These are phyloP conservation scores for Pachliopta kotzebuea DNA, from an alignment of 2,888 invertebrate species.

Conservation along the genomic window DNA sequence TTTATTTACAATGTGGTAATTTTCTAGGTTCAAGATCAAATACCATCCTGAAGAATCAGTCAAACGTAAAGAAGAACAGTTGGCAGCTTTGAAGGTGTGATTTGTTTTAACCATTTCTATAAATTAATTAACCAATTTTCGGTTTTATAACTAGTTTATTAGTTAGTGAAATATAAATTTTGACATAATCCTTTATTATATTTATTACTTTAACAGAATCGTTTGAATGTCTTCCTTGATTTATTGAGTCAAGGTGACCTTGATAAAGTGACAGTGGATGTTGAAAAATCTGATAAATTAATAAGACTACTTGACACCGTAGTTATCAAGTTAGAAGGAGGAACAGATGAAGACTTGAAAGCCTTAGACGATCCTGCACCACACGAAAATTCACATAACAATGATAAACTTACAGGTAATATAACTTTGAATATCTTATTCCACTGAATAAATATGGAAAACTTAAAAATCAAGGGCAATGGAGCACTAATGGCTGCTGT, in stretches of 20 bases:
- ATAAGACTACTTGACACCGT: constrained; percentile 96
- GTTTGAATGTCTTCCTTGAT: constrained; percentile 94
- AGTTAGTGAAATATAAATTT: constrained; percentile 11
- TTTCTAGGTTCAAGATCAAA: constrained; percentile 97
- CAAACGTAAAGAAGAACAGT: constrained; percentile 93
- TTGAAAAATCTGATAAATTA: constrained; percentile 89
- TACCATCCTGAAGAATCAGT: constrained; percentile 98
- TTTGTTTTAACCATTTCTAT: constrained; percentile 24
- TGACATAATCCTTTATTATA: constrained; percentile 19
- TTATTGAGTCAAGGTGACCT: constrained; percentile 87
- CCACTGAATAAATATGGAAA: neutral
- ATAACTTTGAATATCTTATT: neutral
- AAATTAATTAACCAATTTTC: constrained; percentile 15
- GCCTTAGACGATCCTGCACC: constrained; percentile 86
- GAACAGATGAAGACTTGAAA: constrained; percentile 92
- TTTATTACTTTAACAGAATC: constrained; percentile 79
- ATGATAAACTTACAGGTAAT: constrained; percentile 55
- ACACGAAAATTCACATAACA: constrained; percentile 46
- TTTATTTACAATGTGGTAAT: constrained; percentile 34
- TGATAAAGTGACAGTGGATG: constrained; percentile 90
- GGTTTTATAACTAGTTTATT: neutral
- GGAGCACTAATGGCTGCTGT: no score
- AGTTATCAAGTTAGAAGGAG: constrained; percentile 97
- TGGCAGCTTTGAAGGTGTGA: constrained; percentile 87
- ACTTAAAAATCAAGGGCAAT: no score